Percentiles rank a stretch among this genome's conserved stretches.
These are phyloP conservation scores for Hanleya hanleyi DNA, from an alignment of 2,888 invertebrate genomes.

Conservation along the genomic window DNA sequence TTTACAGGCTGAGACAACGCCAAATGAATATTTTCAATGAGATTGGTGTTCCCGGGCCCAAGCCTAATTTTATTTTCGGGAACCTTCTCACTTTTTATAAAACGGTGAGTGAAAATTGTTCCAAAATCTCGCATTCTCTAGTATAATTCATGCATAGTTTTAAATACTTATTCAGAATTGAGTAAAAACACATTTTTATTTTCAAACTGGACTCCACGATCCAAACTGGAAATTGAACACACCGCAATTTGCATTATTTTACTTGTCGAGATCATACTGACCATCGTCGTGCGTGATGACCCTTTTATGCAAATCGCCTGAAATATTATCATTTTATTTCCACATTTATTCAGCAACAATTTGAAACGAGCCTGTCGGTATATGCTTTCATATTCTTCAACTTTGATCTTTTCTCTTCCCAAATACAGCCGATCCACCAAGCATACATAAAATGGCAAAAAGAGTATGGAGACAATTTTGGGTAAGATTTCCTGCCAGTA, in stretches of 20 bases:
- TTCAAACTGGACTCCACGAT: background rate
- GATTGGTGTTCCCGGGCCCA: conserved; percentile 62
- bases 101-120: conserved; percentile 43
- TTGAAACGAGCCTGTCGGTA: background rate
- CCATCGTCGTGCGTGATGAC: too few species aligned
- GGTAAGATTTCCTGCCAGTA: conserved; percentile 39
- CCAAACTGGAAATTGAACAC: too few species aligned
- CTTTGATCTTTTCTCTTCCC: background rate
- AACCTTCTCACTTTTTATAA: conserved; percentile 55
- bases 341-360: background rate
- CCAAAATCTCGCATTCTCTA: too few species aligned
- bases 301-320: too few species aligned
- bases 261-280: too few species aligned
- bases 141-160: background rate
- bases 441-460: conserved; percentile 56
- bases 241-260: too few species aligned
- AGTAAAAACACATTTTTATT: background rate
- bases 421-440: conserved; percentile 48
- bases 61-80: conserved; percentile 64
- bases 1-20: conserved; percentile 48
- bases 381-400: background rate
- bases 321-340: background rate
- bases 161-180: background rate
- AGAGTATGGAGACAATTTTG: conserved; percentile 59
- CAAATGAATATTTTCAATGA: conserved; percentile 54